These are phyloP conservation scores for Cantharis nigra DNA, from an alignment of 2,888 invertebrate genomes.

Conservation along the genomic window DNA sequence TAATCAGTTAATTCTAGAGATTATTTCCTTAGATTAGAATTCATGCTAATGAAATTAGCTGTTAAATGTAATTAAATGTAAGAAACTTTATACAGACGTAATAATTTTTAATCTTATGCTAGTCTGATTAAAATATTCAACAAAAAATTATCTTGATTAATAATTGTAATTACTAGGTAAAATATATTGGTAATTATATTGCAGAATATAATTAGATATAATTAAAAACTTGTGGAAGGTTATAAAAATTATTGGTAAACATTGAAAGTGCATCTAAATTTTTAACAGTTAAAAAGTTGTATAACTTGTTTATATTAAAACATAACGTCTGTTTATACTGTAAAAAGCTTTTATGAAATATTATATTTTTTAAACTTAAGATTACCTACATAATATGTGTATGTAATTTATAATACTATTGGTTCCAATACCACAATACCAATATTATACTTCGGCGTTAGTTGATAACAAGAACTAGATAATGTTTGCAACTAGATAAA, in stretches of 20 bases:
- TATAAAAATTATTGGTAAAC: background rate
- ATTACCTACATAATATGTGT: background rate
- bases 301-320: background rate
- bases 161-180: background rate
- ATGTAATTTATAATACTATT: no score
- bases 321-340: background rate
- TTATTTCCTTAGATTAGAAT: constrained; percentile 53
- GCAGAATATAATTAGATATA: background rate
- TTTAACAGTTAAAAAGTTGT: background rate
- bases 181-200: background rate
- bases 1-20: constrained; percentile 55
- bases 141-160: background rate
- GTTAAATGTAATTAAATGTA: constrained; percentile 3
- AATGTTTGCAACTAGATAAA: background rate
- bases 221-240: background rate
- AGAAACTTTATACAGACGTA: background rate
- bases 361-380: background rate
- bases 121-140: background rate
- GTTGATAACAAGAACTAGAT: background rate
- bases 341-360: background rate
- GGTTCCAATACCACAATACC: background rate
- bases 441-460: no score
- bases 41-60: constrained; percentile 54
- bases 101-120: background rate
- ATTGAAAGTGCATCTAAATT: background rate